Evolutionary conservation across 2,113 vertebrate species (phyloP).

Genomic region (Ammospiza caudacuta): DNA sequence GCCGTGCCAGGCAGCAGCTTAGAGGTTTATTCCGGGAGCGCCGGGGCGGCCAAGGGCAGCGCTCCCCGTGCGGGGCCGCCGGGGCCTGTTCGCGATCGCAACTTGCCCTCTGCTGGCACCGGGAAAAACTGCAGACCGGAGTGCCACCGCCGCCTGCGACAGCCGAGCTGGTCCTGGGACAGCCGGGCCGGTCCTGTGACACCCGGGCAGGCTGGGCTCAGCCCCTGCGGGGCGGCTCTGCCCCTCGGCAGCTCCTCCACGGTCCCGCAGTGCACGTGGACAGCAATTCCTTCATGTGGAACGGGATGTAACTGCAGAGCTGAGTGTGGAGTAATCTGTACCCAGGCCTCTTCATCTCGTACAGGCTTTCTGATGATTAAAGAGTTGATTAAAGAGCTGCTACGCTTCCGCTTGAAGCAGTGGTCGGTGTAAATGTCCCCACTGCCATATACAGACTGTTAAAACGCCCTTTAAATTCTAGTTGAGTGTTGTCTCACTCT

Average conservation of each 20-base stretch:
- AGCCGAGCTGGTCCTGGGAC: not conserved
- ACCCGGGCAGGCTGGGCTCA: not conserved
- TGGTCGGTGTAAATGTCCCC: not conserved
- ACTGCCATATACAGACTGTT: not conserved
- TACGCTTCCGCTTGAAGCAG: not conserved
- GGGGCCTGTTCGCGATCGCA: not conserved
- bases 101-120: constrained; percentile 74
- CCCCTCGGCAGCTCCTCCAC: not conserved
- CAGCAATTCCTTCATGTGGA: not conserved
- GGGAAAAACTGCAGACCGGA: constrained; percentile 35
- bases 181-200: not conserved
- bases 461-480: not conserved
- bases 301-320: not conserved
- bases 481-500: not conserved
- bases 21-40: not conserved
- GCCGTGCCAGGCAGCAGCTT: constrained; percentile 9
- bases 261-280: fast-evolving
- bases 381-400: not conserved
- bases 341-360: not conserved
- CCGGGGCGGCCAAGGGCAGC: constrained; percentile 29
- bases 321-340: not conserved
- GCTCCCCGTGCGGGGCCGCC: not conserved
- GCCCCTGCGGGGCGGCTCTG: not conserved
- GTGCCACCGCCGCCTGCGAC: not conserved
- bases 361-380: not conserved